Evolutionary conservation across 2,797 vertebrate species (phyloP).

Genomic region (Arctocebus calabarensis): DNA sequence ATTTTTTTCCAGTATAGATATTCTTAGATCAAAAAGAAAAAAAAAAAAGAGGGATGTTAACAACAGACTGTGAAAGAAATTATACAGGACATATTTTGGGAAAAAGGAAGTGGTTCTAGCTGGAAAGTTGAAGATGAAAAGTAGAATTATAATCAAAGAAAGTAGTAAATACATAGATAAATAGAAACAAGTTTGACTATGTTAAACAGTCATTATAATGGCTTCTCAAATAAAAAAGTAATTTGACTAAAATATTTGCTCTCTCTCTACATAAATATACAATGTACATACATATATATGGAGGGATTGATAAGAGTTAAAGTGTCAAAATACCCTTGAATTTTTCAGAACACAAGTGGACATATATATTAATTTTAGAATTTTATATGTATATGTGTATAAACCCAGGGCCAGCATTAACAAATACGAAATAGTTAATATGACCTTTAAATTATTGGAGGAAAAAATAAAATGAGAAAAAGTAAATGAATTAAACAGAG

Average conservation of each 20-base stretch:
- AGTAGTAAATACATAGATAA: neutral
- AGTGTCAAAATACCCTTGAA: neutral
- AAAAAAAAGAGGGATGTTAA: neutral
- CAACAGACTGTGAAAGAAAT: neutral
- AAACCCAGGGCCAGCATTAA: neutral
- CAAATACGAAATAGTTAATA: neutral
- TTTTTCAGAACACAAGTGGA: neutral
- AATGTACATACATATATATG: neutral
- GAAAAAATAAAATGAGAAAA: neutral
- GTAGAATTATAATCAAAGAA: neutral
- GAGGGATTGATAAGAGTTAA: neutral
- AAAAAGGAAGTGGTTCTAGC: neutral
- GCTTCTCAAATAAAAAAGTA: neutral
- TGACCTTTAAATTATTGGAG: neutral
- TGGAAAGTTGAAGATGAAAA: neutral
- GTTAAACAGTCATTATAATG: neutral
- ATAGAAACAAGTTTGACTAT: neutral
- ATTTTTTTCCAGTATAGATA: neutral
- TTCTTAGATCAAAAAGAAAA: neutral
- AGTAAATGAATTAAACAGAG: neutral
- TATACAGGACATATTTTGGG: neutral
- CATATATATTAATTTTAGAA: neutral
- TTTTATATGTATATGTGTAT: neutral
- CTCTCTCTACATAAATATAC: too few species aligned
- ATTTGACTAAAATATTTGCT: neutral